phyloP scores from a whole-genome alignment of 1,140 invertebrate genomes.

The Nebria ingens region DNA sequence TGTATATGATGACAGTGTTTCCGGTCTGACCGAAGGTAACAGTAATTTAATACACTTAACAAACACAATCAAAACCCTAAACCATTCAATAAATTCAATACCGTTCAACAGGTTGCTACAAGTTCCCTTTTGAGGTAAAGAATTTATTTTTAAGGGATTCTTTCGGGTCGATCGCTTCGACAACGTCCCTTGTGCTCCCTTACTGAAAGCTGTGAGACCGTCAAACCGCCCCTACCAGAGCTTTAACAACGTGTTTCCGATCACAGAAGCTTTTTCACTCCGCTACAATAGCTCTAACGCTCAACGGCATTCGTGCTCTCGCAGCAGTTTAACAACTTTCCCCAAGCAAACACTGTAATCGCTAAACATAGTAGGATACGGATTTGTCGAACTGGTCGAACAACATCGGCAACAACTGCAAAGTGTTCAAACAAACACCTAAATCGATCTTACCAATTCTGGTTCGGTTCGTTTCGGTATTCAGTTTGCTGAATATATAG shows the following conservation, averaged over 20 bases:
- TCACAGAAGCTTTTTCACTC: background rate
- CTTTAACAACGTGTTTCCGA: background rate
- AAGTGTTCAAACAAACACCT: background rate
- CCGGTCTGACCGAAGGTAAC: too few species aligned
- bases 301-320: background rate
- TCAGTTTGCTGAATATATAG: too few species aligned
- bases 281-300: background rate
- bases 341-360: too few species aligned
- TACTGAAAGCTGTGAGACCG: background rate
- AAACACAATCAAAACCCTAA: too few species aligned
- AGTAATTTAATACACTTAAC: too few species aligned
- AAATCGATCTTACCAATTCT: background rate
- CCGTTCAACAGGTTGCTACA: background rate
- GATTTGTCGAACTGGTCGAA: too few species aligned
- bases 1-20: too few species aligned
- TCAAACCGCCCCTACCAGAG: background rate
- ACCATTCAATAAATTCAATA: background rate
- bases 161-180: background rate
- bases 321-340: too few species aligned
- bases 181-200: background rate
- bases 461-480: background rate
- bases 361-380: too few species aligned
- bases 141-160: background rate
- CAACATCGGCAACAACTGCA: too few species aligned
- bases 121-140: background rate